Evolutionary conservation across 2,113 vertebrate genomes (phyloP).

Genomic region (Cynopterus brachyotis): DNA sequence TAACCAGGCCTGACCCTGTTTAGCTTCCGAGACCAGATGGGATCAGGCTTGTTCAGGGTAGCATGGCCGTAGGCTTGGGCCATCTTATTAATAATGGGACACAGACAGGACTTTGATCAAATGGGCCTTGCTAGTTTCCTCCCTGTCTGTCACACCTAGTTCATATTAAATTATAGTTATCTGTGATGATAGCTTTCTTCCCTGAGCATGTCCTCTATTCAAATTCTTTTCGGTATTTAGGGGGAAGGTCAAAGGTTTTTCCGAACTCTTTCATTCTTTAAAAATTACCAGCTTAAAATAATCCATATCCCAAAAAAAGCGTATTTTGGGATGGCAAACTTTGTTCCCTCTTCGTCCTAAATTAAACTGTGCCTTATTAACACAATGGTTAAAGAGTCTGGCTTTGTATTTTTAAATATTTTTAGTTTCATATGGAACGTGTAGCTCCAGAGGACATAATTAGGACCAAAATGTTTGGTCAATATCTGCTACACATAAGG

Average conservation of each 20-base stretch:
- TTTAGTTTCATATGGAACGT: background rate
- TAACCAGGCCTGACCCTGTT: no score
- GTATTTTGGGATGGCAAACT: background rate
- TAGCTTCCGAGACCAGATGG: no score
- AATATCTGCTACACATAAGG: background rate
- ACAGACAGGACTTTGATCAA: no score
- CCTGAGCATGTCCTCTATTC: background rate
- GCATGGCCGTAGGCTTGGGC: no score
- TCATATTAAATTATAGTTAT: no score
- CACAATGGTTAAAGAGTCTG: background rate
- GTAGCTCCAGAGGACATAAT: background rate
- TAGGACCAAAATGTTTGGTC: background rate
- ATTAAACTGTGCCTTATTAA: background rate
- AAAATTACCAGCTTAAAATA: background rate
- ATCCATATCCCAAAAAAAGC: background rate
- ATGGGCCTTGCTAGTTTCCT: no score
- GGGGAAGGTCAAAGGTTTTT: background rate
- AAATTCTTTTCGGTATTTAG: background rate
- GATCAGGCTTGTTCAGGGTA: no score
- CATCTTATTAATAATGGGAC: no score
- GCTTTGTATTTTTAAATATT: slow-evolving; percentile 7
- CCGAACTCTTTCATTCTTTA: background rate
- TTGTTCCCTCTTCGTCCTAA: background rate
- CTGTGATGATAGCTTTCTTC: no score
- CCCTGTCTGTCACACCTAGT: no score